Evolutionary conservation across 2,113 vertebrate genomes (phyloP), one percentile per base, ranked within the genome.

Genomic region (Hyperopisus bebe): DNA sequence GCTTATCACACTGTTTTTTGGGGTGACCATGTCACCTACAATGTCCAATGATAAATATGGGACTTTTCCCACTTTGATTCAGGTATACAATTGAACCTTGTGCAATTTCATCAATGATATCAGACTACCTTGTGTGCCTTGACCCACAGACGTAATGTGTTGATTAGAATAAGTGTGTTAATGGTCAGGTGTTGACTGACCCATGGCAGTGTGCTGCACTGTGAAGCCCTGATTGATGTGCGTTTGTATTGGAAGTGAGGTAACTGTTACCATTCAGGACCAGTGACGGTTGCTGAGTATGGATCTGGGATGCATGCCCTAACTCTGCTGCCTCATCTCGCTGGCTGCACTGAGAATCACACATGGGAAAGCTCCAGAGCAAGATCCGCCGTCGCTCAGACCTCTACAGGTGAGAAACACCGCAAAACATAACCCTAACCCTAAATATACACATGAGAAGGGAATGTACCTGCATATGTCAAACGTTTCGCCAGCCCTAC

Each of bases 301-400:
- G 85, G 31, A 27, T 31, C 48, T 19, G 85, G 48, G 50, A 39
- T 31, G 50, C 85, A 27, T 53, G 85, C 3, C 31, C 3, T 89
- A 58, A 51, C 31, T 62, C 44, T 35, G 35, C 21, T 4, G 19
- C 5, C 10, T 50, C 31, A 1, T 66, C 39, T 48, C 13, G 44
- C 17, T 9, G 88, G 74, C 82, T 8, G 66, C 19, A 87, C 2
- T 84, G 27, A 90, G 87, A 42, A 9, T 9, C 88, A 90, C 91
- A 62, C 58, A 99, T 99, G 98, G 98, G 98, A 35, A 97, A 97
- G 91, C 95, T 97, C 66, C 98, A 99, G 92, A 99, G 98, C 94
- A 99, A 98, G 94, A 94, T 97, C 92, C 96, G 94, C 90, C 93
- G 95, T 91, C 95, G 95, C 91, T 94, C 95, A 24, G 94, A 96